These are phyloP conservation scores for Pyrrhia umbra DNA, from an alignment of 2,888 invertebrate species.

Conservation along the genomic window DNA sequence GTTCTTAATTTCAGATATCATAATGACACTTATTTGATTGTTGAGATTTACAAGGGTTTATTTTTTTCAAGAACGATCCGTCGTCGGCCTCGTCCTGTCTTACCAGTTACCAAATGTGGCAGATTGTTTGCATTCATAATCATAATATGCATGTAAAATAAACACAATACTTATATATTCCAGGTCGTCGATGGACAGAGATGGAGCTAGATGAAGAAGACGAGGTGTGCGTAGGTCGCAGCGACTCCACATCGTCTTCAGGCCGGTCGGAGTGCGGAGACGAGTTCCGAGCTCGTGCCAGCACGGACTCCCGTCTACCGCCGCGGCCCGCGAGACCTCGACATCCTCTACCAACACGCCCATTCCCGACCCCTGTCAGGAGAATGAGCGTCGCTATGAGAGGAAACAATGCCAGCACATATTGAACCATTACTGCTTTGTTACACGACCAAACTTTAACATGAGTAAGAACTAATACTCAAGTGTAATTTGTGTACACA, in stretches of 20 bases:
- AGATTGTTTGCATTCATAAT: not conserved
- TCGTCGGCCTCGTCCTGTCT: too few species aligned
- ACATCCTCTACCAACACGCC: constrained; percentile 80
- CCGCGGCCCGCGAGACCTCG: constrained; percentile 91
- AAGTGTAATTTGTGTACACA: constrained; percentile 4
- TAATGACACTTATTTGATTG: too few species aligned
- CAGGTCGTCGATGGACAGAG: constrained; percentile 91
- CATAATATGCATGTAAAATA: not conserved
- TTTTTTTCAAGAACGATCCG: too few species aligned
- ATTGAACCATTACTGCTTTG: constrained; percentile 62
- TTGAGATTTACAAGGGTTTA: too few species aligned
- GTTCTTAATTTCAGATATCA: too few species aligned
- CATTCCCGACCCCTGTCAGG: constrained; percentile 89
- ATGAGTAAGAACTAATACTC: constrained; percentile 11
- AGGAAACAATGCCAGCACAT: constrained; percentile 90
- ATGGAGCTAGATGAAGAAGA: constrained; percentile 91
- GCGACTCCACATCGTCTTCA: constrained; percentile 83
- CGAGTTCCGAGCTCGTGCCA: constrained; percentile 94
- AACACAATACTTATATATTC: constrained; percentile 31
- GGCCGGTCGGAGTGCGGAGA: constrained; percentile 75
- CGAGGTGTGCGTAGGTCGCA: constrained; percentile 81
- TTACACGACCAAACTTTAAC: constrained; percentile 19
- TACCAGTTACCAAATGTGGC: not conserved
- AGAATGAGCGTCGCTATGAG: constrained; percentile 95
- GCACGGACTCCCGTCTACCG: constrained; percentile 91